Evolutionary conservation across 2,888 invertebrate species (phyloP).

Genomic region (Epinotia brunnichana): DNA sequence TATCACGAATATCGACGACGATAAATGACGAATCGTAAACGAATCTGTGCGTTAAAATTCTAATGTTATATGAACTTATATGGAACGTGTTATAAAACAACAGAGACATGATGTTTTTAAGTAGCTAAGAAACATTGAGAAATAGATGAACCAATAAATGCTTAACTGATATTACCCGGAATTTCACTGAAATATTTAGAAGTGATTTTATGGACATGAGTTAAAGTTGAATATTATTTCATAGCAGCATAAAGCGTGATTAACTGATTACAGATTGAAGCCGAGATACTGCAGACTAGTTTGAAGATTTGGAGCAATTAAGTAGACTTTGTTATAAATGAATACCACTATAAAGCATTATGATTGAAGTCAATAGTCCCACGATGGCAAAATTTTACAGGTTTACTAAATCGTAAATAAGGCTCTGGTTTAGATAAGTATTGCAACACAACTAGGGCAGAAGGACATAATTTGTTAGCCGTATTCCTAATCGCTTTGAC

Average conservation of each 20-base stretch:
- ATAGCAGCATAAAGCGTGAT: constrained; percentile 5
- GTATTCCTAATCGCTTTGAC: constrained; percentile 33
- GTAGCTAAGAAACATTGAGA: no score
- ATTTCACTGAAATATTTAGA: background rate
- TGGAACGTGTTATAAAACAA: no score
- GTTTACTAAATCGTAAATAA: constrained; percentile 27
- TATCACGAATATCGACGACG: no score
- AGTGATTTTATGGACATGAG: background rate
- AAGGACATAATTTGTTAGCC: constrained; percentile 39
- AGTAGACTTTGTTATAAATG: constrained; percentile 4
- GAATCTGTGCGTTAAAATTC: no score
- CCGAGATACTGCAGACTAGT: no score
- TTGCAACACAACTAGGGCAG: constrained; percentile 30
- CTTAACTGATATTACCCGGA: no score
- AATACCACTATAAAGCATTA: background rate
- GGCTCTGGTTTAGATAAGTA: constrained; percentile 21
- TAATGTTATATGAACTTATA: no score
- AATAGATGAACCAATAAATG: no score
- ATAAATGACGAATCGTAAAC: no score
- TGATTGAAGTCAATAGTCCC: background rate
- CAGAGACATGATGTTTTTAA: no score
- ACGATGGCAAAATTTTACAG: constrained; percentile 35
- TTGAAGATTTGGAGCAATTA: background rate
- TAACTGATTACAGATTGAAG: no score
- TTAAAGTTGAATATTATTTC: constrained; percentile 13